phyloP scores from a whole-genome alignment of 2,797 vertebrate genomes.

The Aulostomus chinensis region DNA sequence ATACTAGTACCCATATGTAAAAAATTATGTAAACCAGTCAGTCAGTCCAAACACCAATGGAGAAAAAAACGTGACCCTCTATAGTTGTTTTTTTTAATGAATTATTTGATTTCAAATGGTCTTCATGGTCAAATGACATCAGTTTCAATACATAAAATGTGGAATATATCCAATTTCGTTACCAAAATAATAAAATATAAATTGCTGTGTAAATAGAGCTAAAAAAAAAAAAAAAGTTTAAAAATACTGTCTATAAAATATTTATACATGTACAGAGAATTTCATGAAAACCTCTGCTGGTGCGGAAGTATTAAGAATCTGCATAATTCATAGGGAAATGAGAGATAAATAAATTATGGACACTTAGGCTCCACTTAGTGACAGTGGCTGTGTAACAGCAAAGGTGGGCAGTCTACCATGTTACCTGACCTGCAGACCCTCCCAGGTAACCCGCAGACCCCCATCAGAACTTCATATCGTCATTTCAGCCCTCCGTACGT shows the following conservation, averaged over 20 bases:
- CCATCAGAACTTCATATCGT: conserved; percentile 43
- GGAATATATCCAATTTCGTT: conserved; percentile 28
- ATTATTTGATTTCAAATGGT: conserved; percentile 23
- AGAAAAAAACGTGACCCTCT: conserved; percentile 6
- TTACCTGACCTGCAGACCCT: conserved; percentile 2
- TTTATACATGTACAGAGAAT: conserved; percentile 46
- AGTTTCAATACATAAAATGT: conserved; percentile 31
- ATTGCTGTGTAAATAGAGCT: conserved; percentile 42
- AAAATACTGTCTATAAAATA: conserved; percentile 55
- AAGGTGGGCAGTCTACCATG: too few relatives aligned
- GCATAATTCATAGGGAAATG: conserved; percentile 52
- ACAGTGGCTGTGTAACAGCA: conserved; percentile 16
- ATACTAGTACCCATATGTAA: conserved; percentile 50
- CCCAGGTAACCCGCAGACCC: conserved; percentile 30
- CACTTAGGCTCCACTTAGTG: conserved; percentile 25
- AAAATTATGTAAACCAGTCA: conserved; percentile 42
- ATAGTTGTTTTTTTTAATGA: conserved; percentile 10
- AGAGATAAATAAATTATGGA: conserved; percentile 57
- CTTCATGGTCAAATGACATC: conserved; percentile 17
- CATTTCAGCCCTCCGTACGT: conserved; percentile 47
- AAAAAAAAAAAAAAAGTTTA: conserved; percentile 32
- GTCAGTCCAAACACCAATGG: conserved; percentile 11
- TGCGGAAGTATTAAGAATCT: conserved; percentile 51
- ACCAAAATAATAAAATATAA: conserved; percentile 31
- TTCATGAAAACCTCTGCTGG: conserved; percentile 44